These are phyloP conservation scores for Epinephelus cyanopodus DNA, from an alignment of 2,113 vertebrate genomes.

Conservation along the genomic window DNA sequence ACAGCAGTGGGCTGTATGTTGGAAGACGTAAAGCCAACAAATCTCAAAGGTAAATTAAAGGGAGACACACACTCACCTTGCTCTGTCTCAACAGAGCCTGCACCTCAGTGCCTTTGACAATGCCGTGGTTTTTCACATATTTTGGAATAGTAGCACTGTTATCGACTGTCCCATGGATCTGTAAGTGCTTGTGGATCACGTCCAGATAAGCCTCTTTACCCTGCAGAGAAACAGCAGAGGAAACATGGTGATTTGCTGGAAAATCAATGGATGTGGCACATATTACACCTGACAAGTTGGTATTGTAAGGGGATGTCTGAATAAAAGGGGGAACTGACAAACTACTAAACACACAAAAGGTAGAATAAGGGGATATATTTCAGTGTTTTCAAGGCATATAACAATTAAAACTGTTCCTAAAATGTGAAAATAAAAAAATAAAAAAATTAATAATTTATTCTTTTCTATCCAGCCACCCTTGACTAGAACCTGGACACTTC, in stretches of 20 bases:
- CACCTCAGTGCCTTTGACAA: conserved; percentile 87
- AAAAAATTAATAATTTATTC: too few species aligned
- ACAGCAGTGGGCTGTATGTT: too few species aligned
- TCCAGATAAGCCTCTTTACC: conserved; percentile 89
- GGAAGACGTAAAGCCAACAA: too few species aligned
- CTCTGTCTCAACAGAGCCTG: conserved; percentile 89
- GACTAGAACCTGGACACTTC: neutral
- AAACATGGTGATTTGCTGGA: neutral
- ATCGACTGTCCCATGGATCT: conserved; percentile 90
- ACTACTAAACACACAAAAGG: neutral
- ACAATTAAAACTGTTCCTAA: neutral
- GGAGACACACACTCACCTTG: conserved; percentile 78
- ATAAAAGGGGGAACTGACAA: neutral
- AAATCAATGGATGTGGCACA: neutral
- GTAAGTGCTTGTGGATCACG: conserved; percentile 88
- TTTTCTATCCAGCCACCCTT: neutral
- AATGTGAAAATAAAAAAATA: neutral
- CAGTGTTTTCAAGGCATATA: neutral
- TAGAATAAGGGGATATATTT: neutral
- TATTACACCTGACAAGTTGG: neutral
- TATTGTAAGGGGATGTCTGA: neutral
- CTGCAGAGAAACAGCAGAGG: conserved; percentile 69
- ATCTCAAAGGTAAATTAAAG: neutral
- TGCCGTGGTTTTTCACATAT: conserved; percentile 91
- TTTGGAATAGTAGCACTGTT: conserved; percentile 84